These are phyloP conservation scores for Phyllostomus hastatus DNA, from an alignment of 2,113 vertebrate genomes.

Conservation along the genomic window DNA sequence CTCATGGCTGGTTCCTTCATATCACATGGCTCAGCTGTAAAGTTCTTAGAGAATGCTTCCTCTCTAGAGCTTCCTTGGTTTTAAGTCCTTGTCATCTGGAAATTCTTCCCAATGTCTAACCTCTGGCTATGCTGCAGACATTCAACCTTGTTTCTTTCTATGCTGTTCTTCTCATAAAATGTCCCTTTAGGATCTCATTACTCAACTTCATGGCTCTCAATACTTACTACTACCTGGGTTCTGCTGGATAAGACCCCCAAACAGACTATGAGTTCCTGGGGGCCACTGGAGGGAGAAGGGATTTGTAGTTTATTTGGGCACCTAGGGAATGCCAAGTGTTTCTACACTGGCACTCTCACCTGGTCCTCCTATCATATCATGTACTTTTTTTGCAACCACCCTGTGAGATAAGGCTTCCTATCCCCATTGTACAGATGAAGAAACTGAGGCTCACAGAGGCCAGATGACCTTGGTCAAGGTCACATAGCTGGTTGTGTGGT, in stretches of 20 bases:
- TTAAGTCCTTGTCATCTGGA: background rate
- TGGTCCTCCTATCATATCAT: background rate
- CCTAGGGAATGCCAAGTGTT: background rate
- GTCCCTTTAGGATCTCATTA: background rate
- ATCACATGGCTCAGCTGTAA: background rate
- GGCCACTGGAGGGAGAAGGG: background rate
- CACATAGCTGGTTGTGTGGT: background rate
- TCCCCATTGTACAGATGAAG: background rate
- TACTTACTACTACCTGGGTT: background rate
- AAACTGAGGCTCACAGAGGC: background rate
- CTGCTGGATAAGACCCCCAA: background rate
- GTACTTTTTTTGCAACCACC: background rate
- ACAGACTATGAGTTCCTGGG: background rate
- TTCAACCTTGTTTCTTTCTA: background rate
- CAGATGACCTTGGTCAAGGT: background rate
- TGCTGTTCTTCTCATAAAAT: background rate
- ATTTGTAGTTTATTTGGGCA: background rate
- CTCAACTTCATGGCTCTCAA: background rate
- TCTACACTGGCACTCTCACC: background rate
- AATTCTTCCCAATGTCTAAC: background rate
- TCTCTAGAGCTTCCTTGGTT: background rate
- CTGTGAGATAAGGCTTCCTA: background rate
- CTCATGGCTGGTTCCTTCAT: background rate
- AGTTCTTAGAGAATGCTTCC: background rate
- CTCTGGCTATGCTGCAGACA: background rate